These are phyloP conservation scores for Catharus fuscescens DNA, from an alignment of 2,113 vertebrate species.

Conservation along the genomic window DNA sequence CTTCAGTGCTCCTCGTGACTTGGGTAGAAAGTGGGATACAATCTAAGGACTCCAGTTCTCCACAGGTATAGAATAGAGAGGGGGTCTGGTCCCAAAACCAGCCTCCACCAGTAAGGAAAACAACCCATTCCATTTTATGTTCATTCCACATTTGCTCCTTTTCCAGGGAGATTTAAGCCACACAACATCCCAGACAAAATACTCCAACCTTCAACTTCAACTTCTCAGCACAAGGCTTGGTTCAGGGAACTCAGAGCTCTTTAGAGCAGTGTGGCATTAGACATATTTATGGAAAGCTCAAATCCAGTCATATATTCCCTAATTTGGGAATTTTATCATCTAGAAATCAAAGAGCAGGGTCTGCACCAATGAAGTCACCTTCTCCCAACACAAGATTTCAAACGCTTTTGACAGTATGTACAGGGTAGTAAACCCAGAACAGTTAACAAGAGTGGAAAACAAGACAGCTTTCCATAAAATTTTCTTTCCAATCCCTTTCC, in stretches of 20 bases:
- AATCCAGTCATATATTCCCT: neutral
- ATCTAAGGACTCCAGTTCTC: neutral
- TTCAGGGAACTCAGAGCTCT: neutral
- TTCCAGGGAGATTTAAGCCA: neutral
- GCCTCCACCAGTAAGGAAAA: neutral
- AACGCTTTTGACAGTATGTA: neutral
- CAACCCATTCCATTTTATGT: neutral
- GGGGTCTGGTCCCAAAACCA: neutral
- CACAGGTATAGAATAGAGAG: fast-evolving
- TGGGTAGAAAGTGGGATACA: neutral
- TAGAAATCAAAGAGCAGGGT: neutral
- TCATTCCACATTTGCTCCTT: neutral
- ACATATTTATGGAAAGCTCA: neutral
- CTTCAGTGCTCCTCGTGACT: fast-evolving
- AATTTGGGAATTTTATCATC: neutral
- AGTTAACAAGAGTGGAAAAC: neutral
- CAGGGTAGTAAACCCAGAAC: neutral
- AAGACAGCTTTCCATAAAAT: neutral
- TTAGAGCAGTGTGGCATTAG: neutral
- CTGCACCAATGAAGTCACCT: neutral
- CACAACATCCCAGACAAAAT: neutral
- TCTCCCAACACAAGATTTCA: neutral
- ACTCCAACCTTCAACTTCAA: neutral
- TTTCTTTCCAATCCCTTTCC: neutral
- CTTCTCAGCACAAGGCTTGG: neutral